These are phyloP conservation scores for Eupelmus urozonus DNA, from an alignment of 2,888 invertebrate genomes.

Conservation along the genomic window DNA sequence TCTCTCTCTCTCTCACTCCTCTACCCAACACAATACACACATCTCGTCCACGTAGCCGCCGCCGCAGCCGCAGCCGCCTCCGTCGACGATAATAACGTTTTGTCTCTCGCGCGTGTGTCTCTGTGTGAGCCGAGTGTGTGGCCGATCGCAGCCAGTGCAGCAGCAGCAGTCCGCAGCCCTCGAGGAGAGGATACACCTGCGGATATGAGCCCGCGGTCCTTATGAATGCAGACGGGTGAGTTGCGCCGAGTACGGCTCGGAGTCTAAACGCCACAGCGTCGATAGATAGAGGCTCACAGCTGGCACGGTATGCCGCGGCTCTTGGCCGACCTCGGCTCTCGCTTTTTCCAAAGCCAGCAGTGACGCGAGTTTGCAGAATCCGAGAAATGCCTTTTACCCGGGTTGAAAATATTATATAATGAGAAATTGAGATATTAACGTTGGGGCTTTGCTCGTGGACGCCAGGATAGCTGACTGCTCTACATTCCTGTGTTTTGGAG, in stretches of 20 bases:
- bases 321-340: background rate
- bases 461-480: background rate
- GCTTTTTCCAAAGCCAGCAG: background rate
- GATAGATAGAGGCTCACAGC: constrained; percentile 65
- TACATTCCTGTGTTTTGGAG: background rate
- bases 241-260: constrained; percentile 42
- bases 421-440: constrained; percentile 24
- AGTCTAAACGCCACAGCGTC: constrained; percentile 59
- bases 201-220: constrained; percentile 67
- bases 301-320: constrained; percentile 62
- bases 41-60: constrained; percentile 4
- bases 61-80: no score
- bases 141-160: background rate
- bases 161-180: background rate
- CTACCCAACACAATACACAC: no score
- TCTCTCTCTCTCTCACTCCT: no score
- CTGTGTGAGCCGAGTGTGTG: no score
- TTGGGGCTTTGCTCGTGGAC: no score
- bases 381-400: constrained; percentile 52
- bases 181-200: constrained; percentile 60
- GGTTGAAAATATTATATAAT: constrained; percentile 64
- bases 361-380: constrained; percentile 26
- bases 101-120: no score
- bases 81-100: no score
- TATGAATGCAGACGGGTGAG: constrained; percentile 64